These are phyloP conservation scores for Bimastos eiseni DNA, from an alignment of 2,888 invertebrate genomes.

Conservation along the genomic window DNA sequence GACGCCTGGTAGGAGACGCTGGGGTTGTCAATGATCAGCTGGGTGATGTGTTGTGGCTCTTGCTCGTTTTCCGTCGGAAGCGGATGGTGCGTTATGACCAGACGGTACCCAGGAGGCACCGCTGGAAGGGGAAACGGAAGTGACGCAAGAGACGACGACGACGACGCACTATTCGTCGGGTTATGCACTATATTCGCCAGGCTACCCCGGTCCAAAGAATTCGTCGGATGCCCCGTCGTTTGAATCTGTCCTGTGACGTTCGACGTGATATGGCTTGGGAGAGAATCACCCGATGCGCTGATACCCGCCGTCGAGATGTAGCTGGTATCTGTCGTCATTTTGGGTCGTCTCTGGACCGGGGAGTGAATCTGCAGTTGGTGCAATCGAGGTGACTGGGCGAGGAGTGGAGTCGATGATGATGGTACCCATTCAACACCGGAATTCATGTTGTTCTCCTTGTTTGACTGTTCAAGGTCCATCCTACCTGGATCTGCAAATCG, in stretches of 20 bases:
- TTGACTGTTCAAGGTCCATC: not conserved
- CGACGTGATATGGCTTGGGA: not conserved
- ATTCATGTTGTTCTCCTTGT: not conserved
- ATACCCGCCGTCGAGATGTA: not conserved
- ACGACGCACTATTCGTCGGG: not conserved
- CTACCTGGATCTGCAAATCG: not conserved
- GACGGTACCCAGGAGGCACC: conserved; percentile 34
- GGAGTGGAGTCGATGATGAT: not conserved
- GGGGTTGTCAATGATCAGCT: conserved; percentile 38
- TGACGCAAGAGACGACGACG: not conserved
- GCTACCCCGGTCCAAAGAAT: not conserved
- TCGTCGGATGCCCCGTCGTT: not conserved
- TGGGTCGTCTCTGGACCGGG: not conserved
- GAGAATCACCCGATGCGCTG: not conserved
- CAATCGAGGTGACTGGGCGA: not conserved
- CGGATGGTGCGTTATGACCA: conserved; percentile 36
- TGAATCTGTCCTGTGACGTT: not conserved
- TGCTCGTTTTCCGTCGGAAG: conserved; percentile 26
- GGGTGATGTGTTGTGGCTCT: conserved; percentile 32
- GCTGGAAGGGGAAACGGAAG: conserved; percentile 36
- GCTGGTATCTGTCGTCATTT: not conserved
- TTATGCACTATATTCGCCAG: not conserved
- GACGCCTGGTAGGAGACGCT: not conserved
- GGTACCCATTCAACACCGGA: not conserved
- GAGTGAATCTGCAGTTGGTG: conserved; percentile 8